A percentile compares a stretch with the other conserved stretches of the same genome.
Conservation (phyloP, 2,888 invertebrate species). For the Synergus laeviventris region DNA sequence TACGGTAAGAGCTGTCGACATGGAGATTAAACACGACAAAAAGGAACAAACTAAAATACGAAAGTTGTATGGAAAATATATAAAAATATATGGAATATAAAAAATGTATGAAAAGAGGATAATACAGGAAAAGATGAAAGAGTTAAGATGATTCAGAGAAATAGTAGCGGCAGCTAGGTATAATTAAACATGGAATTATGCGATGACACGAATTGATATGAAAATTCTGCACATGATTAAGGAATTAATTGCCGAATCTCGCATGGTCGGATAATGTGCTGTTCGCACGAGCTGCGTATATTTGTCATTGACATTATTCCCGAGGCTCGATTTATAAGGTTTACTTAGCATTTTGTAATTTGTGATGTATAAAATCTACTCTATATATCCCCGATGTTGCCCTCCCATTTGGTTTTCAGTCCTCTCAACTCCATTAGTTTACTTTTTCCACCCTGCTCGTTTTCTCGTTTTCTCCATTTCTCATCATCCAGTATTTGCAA, state of each 20-base stretch:
- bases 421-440: slow-evolving; percentile 22
- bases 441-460: slow-evolving; percentile 3
- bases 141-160: neutral
- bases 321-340: slow-evolving; percentile 49
- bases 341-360: slow-evolving; percentile 53
- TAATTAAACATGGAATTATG: slow-evolving; percentile 21
- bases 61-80: no score
- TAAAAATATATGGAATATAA: neutral
- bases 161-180: neutral
- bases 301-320: slow-evolving; percentile 49
- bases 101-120: neutral
- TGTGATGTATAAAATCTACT: slow-evolving; percentile 31
- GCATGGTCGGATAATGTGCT: slow-evolving; percentile 30
- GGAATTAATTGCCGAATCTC: slow-evolving; percentile 50
- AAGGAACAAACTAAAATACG: neutral
- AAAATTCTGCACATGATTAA: slow-evolving; percentile 30
- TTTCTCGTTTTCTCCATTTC: neutral
- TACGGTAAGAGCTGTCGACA: neutral
- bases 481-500: slow-evolving; percentile 5
- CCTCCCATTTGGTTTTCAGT: neutral
- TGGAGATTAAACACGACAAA: neutral
- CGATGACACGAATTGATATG: slow-evolving; percentile 24
- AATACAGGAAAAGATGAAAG: neutral
- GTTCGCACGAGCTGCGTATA: slow-evolving; percentile 34
- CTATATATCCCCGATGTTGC: neutral